A percentile compares a stretch with the other conserved stretches of the same genome.
Evolutionary conservation across 2,113 vertebrate genomes (phyloP).

Genomic region (Thymallus thymallus): DNA sequence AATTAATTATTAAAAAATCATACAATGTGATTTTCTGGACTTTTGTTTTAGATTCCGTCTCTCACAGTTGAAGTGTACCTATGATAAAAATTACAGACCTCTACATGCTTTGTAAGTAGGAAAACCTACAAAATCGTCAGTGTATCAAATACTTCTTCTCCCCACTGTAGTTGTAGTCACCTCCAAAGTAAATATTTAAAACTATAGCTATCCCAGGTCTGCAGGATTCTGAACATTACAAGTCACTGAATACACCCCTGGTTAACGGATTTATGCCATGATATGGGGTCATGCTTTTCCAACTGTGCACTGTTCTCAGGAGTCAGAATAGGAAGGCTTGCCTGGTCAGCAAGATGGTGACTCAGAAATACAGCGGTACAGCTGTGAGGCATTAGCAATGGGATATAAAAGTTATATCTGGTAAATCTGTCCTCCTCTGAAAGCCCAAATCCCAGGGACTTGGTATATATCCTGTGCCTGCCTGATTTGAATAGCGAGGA

Average conservation of each 20-base stretch:
- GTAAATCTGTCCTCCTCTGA: constrained; percentile 39
- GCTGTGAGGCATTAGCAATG: constrained; percentile 38
- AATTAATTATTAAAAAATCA: no score
- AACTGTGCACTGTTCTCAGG: constrained; percentile 34
- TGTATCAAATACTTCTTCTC: no score
- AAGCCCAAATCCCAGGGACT: constrained; percentile 35
- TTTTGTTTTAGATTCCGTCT: no score
- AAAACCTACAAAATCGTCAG: no score
- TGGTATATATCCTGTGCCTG: constrained; percentile 24
- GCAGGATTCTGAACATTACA: no score
- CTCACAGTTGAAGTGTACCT: no score
- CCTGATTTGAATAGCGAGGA: constrained; percentile 30
- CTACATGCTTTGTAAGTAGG: no score
- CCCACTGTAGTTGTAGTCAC: neutral
- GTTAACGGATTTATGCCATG: neutral
- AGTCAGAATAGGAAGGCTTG: constrained; percentile 23
- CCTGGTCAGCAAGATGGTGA: constrained; percentile 10
- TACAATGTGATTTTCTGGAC: no score
- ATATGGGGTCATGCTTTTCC: constrained; percentile 18
- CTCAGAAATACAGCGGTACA: constrained; percentile 24
- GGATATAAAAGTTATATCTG: constrained; percentile 46
- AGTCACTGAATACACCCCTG: neutral
- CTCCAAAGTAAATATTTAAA: no score
- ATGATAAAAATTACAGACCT: no score
- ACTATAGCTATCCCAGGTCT: no score